Conservation (phyloP, 2,888 invertebrate genomes). For the Bursaphelenchus okinawaensis region DNA sequence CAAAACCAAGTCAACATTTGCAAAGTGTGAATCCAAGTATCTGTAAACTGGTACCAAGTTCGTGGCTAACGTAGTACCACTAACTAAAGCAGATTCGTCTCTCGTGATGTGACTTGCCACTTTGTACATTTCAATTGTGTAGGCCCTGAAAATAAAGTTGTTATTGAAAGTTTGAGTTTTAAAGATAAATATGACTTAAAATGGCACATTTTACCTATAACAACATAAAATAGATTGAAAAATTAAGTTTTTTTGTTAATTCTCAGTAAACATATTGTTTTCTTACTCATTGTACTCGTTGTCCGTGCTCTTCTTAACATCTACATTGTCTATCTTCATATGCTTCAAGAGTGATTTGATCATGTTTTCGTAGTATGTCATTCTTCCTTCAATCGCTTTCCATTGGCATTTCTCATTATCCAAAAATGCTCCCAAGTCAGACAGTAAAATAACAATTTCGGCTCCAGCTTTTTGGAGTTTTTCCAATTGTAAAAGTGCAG, state of each 20-base stretch:
- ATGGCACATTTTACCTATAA: not conserved
- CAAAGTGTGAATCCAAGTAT: slow-evolving; percentile 27
- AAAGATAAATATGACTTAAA: not conserved
- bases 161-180: not conserved
- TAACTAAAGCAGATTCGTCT: slow-evolving; percentile 43
- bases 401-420: slow-evolving; percentile 50
- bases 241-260: no score
- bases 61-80: slow-evolving; percentile 23
- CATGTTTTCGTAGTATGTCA: slow-evolving; percentile 25
- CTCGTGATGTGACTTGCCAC: slow-evolving; percentile 49
- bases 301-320: slow-evolving; percentile 24
- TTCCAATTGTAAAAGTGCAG: slow-evolving; percentile 24
- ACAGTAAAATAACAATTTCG: slow-evolving; percentile 38
- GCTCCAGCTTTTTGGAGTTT: slow-evolving; percentile 17
- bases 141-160: slow-evolving; percentile 43
- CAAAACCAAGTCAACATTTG: slow-evolving; percentile 29
- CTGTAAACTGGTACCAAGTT: slow-evolving; percentile 39
- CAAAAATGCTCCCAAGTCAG: slow-evolving; percentile 51
- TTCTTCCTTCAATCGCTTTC: slow-evolving; percentile 30
- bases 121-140: slow-evolving; percentile 54
- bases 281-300: slow-evolving; percentile 25
- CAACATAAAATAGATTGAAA: slow-evolving; percentile 5
- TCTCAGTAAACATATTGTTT: not conserved
- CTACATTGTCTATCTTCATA: slow-evolving; percentile 23
- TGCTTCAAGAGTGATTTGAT: slow-evolving; percentile 18